Evolutionary conservation across 2,797 vertebrate species (phyloP), one percentile per base, ranked within the genome.

Genomic region (Miichthys miiuy): DNA sequence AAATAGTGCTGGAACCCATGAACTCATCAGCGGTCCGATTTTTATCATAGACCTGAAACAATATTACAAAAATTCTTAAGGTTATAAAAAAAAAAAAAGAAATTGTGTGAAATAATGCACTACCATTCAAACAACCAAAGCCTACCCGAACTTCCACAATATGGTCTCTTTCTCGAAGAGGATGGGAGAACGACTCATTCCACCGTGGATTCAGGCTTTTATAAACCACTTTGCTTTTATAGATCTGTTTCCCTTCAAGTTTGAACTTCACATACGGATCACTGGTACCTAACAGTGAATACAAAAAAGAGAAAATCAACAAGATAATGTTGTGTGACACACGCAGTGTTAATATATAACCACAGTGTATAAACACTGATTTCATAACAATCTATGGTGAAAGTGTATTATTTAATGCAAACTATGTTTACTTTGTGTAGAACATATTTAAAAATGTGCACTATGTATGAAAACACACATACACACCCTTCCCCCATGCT

Each of bases 221-320:
- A 87, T 97, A 97, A 80, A 98, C 90, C 16, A 99, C 97, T 91
- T 97, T 99, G 88, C 98, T 99, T 95, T 99, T 99, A 84, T 98
- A 99, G 23, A 99, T 90, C 6, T 97, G 97, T 90, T 99, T 99
- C 67, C 96, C 97, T 52, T 97, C 97, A 68, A 99, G 89, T 93
- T 97, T 97, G 91, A 99, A 98, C 90, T 99, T 99, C 89, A 99
- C 97, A 34, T 99, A 99, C 0, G 98, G 98, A 84, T 99, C 97
- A 74, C 97, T 99, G 14, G 96, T 97, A 77, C 97, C 98, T 99
- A 58, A 69, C 82, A 86, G 80, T 10, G 25, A 82, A 62, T 4
- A 68, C 0, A 79, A 52, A 57, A 73, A 57, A 55, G 2, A 68
- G 6, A 14, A 82, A 81, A 61, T 72, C 30, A 85, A 23, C 34